phyloP scores from a whole-genome alignment of 2,888 invertebrate species.

The Blastobasis lacticolella region DNA sequence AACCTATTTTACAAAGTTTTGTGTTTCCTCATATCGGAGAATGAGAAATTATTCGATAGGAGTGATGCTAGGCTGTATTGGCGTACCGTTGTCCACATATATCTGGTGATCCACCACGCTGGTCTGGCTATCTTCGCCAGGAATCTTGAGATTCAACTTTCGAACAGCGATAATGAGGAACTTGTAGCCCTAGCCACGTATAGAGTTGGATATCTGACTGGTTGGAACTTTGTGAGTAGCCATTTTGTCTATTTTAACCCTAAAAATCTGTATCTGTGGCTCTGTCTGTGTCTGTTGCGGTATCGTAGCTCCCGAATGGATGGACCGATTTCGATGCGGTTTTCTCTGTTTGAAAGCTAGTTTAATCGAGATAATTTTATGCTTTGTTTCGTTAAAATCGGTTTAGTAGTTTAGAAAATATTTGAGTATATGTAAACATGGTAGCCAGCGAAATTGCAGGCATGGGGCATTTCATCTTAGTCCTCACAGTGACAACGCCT shows the following conservation, averaged over 20 bases:
- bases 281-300: too few relatives aligned
- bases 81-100: slow-evolving; percentile 48
- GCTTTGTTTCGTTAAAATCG: too few relatives aligned
- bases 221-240: slow-evolving; percentile 62
- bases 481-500: too few relatives aligned
- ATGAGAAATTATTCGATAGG: slow-evolving; percentile 53
- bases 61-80: slow-evolving; percentile 52
- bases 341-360: too few relatives aligned
- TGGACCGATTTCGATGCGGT: too few relatives aligned
- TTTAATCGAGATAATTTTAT: too few relatives aligned
- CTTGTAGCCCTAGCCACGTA: slow-evolving; percentile 37
- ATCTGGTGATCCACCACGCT: slow-evolving; percentile 34
- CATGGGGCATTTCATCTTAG: too few relatives aligned
- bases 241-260: neutral
- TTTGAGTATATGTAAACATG: too few relatives aligned
- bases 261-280: neutral
- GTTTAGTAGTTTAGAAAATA: too few relatives aligned
- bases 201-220: slow-evolving; percentile 40
- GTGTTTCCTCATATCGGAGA: slow-evolving; percentile 57
- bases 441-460: too few relatives aligned
- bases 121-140: slow-evolving; percentile 30
- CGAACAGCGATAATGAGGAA: slow-evolving; percentile 17
- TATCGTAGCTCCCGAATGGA: too few relatives aligned
- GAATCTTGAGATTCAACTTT: slow-evolving; percentile 22
- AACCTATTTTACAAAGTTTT: slow-evolving; percentile 55